Evolutionary conservation across 2,797 vertebrate species (phyloP).

Genomic region (Ciconia nigra): DNA sequence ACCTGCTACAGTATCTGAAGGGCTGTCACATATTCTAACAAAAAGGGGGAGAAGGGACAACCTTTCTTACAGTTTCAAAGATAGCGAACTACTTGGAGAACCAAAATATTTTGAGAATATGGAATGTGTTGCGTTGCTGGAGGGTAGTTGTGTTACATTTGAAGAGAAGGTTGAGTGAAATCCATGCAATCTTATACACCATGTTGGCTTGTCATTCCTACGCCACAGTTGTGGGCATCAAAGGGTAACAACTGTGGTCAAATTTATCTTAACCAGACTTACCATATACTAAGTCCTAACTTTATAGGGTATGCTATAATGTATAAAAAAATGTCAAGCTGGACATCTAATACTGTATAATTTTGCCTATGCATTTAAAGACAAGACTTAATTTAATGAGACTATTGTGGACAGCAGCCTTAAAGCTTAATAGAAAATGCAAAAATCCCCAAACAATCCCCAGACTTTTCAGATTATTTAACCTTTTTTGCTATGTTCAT

Average conservation of each 20-base stretch:
- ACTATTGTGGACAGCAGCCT: background rate
- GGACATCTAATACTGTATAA: background rate
- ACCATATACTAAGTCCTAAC: background rate
- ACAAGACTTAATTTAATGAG: background rate
- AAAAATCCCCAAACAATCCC: background rate
- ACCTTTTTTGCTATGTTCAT: background rate
- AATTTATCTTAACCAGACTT: background rate
- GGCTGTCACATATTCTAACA: constrained; percentile 38
- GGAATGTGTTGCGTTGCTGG: background rate
- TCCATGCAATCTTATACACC: background rate
- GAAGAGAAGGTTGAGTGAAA: background rate
- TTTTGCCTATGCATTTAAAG: background rate
- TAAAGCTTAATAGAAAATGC: background rate
- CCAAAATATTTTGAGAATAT: constrained; percentile 26
- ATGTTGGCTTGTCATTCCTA: background rate
- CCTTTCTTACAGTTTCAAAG: constrained; percentile 28
- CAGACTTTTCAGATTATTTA: background rate
- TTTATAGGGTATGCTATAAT: background rate
- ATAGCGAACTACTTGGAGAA: background rate
- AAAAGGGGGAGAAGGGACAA: constrained; percentile 8
- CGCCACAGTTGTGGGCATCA: background rate
- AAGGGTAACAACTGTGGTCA: background rate
- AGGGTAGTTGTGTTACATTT: background rate
- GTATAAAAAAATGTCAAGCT: background rate
- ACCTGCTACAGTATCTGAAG: constrained; percentile 38